Conservation (phyloP, 2,797 vertebrate species). For the Decapterus maruadsi region DNA sequence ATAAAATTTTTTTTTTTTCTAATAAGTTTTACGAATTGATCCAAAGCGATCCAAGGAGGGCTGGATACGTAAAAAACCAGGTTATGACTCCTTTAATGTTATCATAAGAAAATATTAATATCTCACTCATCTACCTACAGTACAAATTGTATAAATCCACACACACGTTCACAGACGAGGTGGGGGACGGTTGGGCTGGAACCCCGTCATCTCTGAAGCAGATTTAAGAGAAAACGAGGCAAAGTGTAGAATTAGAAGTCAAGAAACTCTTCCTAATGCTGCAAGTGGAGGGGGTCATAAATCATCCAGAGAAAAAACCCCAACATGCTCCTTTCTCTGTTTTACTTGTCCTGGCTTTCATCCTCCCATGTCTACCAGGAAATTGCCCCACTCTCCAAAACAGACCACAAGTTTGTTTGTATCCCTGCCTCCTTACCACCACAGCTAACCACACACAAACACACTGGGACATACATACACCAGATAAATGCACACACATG, state of each 20-base stretch:
- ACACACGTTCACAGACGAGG: no score
- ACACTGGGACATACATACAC: constrained; percentile 14
- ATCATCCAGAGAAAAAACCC: background rate
- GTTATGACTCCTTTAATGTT: no score
- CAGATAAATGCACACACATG: constrained; percentile 22
- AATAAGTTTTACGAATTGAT: no score
- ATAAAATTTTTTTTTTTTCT: no score
- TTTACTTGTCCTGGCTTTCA: constrained; percentile 64
- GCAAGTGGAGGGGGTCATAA: constrained; percentile 4
- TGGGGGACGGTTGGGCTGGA: no score
- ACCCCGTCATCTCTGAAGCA: no score
- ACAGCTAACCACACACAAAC: constrained; percentile 48
- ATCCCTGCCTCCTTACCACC: constrained; percentile 59
- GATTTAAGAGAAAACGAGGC: no score
- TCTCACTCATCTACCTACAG: no score
- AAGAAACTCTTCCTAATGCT: background rate
- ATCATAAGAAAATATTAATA: no score
- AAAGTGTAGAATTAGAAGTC: background rate
- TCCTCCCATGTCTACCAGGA: constrained; percentile 72
- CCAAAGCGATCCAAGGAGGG: no score
- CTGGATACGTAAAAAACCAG: no score
- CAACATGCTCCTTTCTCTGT: constrained; percentile 8
- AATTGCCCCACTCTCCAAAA: constrained; percentile 69
- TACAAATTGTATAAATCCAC: no score
- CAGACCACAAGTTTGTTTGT: constrained; percentile 74